phyloP scores from a whole-genome alignment of 2,797 vertebrate species.

The Bradypodion pumilum region DNA sequence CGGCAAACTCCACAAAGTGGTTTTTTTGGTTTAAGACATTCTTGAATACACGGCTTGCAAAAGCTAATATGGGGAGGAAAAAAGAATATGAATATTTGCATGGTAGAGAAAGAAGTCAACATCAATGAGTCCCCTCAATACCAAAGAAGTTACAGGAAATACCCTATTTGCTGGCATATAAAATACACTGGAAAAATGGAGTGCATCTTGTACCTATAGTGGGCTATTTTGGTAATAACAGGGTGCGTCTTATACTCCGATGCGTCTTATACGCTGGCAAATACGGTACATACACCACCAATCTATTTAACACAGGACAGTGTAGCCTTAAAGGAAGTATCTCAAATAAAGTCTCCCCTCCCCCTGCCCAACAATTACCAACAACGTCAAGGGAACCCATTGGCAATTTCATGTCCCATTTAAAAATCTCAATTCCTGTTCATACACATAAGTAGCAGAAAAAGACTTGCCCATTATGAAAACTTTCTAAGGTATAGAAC shows the following conservation, averaged over 20 bases:
- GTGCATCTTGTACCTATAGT: no score
- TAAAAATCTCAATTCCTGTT: neutral
- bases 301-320: neutral
- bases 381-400: neutral
- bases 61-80: slow-evolving; percentile 79
- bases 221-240: no score
- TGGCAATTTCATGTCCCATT: neutral
- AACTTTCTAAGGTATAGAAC: neutral
- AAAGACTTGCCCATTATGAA: neutral
- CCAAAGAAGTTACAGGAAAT: rapidly evolving
- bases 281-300: rapidly evolving
- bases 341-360: neutral
- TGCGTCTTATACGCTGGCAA: no score
- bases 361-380: no score
- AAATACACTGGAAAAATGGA: no score
- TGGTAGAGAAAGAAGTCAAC: neutral
- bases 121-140: rapidly evolving
- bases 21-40: slow-evolving; percentile 93
- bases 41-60: slow-evolving; percentile 91
- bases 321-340: neutral
- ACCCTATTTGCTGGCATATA: no score
- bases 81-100: slow-evolving; percentile 24
- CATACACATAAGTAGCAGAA: neutral
- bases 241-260: no score
- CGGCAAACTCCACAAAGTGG: slow-evolving; percentile 95